Evolutionary conservation across 2,113 vertebrate genomes (phyloP).

Genomic region (Anser cygnoides): DNA sequence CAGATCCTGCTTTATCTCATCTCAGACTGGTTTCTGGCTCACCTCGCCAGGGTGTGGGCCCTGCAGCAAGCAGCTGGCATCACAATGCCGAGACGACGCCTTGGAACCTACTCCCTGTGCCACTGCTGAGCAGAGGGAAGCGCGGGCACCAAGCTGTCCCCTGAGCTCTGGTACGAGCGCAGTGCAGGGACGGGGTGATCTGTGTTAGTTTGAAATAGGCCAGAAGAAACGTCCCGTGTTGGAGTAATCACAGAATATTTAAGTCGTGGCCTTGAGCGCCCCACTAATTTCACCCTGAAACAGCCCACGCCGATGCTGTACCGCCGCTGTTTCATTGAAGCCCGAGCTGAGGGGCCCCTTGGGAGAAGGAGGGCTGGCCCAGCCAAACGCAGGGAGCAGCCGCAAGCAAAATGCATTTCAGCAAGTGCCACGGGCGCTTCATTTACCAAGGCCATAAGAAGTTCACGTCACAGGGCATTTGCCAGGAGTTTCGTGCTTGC

Average conservation of each 20-base stretch:
- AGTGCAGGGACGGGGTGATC: background rate
- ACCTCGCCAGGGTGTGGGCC: background rate
- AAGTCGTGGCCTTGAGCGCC: background rate
- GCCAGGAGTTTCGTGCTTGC: constrained; percentile 9
- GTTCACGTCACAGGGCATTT: constrained; percentile 43
- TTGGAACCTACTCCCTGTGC: background rate
- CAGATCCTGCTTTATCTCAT: background rate
- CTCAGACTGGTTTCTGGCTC: background rate
- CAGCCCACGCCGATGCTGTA: background rate
- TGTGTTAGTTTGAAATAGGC: background rate
- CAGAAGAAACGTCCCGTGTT: background rate
- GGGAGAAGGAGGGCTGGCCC: background rate
- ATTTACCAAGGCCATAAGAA: background rate
- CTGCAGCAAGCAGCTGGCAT: background rate
- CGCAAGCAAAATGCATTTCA: background rate
- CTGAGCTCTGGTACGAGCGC: background rate
- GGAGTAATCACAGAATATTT: background rate
- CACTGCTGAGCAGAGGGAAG: background rate
- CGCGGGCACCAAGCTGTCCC: background rate
- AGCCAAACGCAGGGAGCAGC: background rate
- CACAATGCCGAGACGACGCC: background rate
- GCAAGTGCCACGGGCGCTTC: background rate
- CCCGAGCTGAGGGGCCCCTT: background rate
- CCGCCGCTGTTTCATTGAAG: background rate
- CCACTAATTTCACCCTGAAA: background rate